Percentiles rank a stretch among this genome's conserved stretches.
Evolutionary conservation across 1,140 invertebrate genomes (phyloP).

Genomic region (Acyrthosiphon pisum): DNA sequence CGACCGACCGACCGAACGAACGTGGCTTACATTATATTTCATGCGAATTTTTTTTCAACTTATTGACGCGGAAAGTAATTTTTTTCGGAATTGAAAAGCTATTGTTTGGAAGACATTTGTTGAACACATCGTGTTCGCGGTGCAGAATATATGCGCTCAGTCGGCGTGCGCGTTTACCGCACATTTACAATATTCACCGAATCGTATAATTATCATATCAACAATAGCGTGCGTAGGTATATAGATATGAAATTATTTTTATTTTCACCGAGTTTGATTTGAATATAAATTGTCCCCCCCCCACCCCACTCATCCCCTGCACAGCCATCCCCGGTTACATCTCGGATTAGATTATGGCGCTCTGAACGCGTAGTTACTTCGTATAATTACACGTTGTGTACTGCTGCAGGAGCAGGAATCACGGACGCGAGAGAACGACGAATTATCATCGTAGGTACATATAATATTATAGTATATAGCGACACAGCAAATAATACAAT

Average conservation of each 20-base stretch:
- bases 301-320: too few relatives aligned
- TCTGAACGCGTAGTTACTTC: neutral
- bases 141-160: neutral
- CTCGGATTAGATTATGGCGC: neutral
- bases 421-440: neutral
- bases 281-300: neutral
- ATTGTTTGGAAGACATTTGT: constrained; percentile 43
- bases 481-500: neutral
- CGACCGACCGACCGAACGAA: neutral
- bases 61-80: constrained; percentile 43
- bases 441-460: neutral
- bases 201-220: constrained; percentile 44
- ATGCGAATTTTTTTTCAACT: neutral
- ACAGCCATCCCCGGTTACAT: neutral
- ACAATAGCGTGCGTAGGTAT: constrained; percentile 20
- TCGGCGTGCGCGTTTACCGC: neutral
- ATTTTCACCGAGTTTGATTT: constrained; percentile 7
- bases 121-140: neutral
- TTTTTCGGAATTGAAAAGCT: constrained; percentile 45
- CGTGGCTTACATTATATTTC: constrained; percentile 27
- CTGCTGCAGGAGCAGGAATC: neutral
- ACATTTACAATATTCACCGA: constrained; percentile 22
- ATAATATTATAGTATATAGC: neutral
- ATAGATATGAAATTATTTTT: constrained; percentile 23
- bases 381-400: neutral